These are phyloP conservation scores for Orchesella flavescens DNA, from an alignment of 2,888 invertebrate species.

Conservation along the genomic window DNA sequence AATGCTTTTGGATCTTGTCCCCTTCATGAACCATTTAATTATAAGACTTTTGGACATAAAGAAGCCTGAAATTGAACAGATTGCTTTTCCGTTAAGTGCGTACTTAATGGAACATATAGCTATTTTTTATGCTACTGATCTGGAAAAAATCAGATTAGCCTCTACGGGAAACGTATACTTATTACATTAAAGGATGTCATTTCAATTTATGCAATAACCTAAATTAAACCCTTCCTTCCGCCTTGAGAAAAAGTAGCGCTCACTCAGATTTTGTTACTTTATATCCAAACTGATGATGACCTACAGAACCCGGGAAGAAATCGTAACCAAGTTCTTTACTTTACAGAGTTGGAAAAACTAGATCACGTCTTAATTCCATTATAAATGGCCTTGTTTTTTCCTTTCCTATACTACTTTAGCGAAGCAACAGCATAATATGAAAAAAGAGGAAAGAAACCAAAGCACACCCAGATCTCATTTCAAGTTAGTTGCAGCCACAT, in stretches of 20 bases:
- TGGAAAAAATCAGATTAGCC: neutral
- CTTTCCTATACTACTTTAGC: neutral
- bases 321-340: constrained; percentile 12
- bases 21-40: neutral
- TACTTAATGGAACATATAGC: neutral
- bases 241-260: too few relatives aligned
- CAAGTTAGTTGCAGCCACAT: neutral
- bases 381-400: constrained; percentile 35
- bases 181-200: too few relatives aligned
- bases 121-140: too few relatives aligned
- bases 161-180: too few relatives aligned
- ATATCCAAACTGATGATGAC: neutral
- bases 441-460: neutral
- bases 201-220: too few relatives aligned
- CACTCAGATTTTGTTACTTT: too few relatives aligned
- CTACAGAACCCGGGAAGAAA: neutral
- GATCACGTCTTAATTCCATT: constrained; percentile 44
- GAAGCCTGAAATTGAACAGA: neutral
- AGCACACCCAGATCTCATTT: neutral
- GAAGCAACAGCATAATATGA: neutral
- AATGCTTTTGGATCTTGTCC: too few relatives aligned
- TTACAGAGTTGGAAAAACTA: constrained; percentile 21
- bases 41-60: neutral
- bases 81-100: too few relatives aligned
- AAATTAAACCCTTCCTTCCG: too few relatives aligned